A percentile compares a stretch with the other conserved stretches of the same genome.
Conservation (phyloP, 53 echinoderm and acorn worm species). For the Luidia sarsii region DNA sequence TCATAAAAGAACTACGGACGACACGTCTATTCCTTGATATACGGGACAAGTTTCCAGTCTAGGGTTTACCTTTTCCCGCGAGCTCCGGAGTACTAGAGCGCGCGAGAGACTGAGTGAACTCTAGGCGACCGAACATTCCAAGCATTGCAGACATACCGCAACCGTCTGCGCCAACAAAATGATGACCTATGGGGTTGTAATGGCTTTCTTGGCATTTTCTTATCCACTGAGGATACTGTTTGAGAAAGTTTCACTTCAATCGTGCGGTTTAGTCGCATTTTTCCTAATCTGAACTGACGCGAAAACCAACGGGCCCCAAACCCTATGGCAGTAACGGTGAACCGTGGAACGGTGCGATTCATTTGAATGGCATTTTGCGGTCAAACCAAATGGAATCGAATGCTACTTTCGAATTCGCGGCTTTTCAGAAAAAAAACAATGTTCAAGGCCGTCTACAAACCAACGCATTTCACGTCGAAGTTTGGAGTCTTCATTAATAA, state of each 20-base stretch:
- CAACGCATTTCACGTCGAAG: no score
- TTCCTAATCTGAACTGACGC: neutral
- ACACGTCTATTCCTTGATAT: no score
- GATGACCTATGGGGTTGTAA: neutral
- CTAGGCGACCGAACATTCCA: conserved; percentile 20
- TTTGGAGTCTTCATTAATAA: no score
- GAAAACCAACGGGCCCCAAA: neutral
- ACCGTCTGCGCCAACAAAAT: conserved; percentile 3
- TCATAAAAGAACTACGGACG: no score
- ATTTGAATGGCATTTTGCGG: neutral
- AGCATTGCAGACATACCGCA: conserved; percentile 30
- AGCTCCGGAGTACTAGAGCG: no score
- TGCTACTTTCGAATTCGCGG: no score
- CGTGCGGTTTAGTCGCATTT: neutral
- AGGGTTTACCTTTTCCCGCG: no score
- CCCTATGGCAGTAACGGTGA: neutral
- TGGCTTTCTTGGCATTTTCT: neutral
- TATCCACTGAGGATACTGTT: neutral
- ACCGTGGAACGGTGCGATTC: neutral
- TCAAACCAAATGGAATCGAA: no score
- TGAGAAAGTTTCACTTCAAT: neutral
- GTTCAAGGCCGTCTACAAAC: no score
- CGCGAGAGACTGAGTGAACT: conserved; percentile 27
- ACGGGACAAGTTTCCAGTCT: no score
- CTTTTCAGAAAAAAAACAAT: no score